These are phyloP conservation scores for Drosophila lacicola DNA, from an alignment of 2,888 invertebrate species.

Conservation along the genomic window DNA sequence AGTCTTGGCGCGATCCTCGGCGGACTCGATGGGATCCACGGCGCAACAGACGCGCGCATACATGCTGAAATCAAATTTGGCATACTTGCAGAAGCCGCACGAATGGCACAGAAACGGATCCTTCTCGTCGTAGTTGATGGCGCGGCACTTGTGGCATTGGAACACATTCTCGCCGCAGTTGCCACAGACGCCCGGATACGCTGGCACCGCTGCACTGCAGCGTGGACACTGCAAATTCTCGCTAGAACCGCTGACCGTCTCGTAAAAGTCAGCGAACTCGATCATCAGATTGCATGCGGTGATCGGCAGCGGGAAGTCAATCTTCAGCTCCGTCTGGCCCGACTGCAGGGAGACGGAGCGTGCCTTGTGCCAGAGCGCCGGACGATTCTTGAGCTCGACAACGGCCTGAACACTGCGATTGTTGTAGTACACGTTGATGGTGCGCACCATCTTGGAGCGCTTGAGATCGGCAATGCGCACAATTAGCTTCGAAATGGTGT, in stretches of 20 bases:
- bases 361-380: conserved; percentile 98
- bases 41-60: conserved; percentile 97
- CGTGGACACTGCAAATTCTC: conserved; percentile 98
- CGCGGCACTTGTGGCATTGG: conserved; percentile 99
- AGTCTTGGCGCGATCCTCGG: conserved; percentile 98
- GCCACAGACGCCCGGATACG: conserved; percentile 98
- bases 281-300: conserved; percentile 99
- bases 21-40: conserved; percentile 98
- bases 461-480: conserved; percentile 97
- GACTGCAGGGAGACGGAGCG: conserved; percentile 95
- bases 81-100: conserved; percentile 99
- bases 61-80: conserved; percentile 98
- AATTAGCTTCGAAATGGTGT: conserved; percentile 97
- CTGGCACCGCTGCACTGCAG: conserved; percentile 98
- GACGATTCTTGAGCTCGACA: conserved; percentile 98
- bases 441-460: conserved; percentile 98
- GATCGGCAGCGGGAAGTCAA: conserved; percentile 98
- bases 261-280: conserved; percentile 99
- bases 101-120: conserved; percentile 99
- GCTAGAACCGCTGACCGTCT: conserved; percentile 94
- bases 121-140: conserved; percentile 99
- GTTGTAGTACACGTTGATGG: conserved; percentile 98
- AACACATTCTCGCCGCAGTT: conserved; percentile 97
- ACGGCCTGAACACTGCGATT: conserved; percentile 98
- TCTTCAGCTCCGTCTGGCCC: conserved; percentile 97